phyloP scores from a whole-genome alignment of 2,797 vertebrate genomes.

The Fistularia tabacaria region DNA sequence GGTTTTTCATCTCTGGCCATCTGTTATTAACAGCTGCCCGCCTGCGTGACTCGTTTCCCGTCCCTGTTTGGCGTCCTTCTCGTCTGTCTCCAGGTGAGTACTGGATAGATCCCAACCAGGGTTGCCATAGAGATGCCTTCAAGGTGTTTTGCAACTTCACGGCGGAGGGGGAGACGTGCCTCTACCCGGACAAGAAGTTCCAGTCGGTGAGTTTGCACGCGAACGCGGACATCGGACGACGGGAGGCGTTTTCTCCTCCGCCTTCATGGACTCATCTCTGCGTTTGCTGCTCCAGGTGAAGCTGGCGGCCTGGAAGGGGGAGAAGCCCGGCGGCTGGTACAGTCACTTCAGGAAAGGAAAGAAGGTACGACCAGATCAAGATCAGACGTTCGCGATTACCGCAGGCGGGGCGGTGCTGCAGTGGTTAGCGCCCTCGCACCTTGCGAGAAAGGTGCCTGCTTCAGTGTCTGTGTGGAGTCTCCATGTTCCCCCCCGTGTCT shows the following conservation, averaged over 20 bases:
- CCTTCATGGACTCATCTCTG: neutral
- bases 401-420: too few relatives aligned
- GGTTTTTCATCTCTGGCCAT: conserved; percentile 6
- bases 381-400: too few relatives aligned
- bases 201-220: conserved; percentile 63
- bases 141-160: conserved; percentile 99
- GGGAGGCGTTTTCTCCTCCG: neutral
- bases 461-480: too few relatives aligned
- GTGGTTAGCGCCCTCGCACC: too few relatives aligned
- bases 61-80: neutral
- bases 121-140: conserved; percentile 94
- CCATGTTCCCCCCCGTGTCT: too few relatives aligned
- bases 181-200: conserved; percentile 93
- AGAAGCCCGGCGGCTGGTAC: conserved; percentile 89
- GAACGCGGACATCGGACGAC: neutral
- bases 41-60: conserved; percentile 4
- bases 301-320: conserved; percentile 94
- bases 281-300: conserved; percentile 80
- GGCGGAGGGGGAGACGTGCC: conserved; percentile 89
- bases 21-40: conserved; percentile 3
- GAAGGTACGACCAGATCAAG: conserved; percentile 71
- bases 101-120: conserved; percentile 98
- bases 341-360: conserved; percentile 93
- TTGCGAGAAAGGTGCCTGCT: too few relatives aligned
- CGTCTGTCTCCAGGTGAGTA: conserved; percentile 82